Evolutionary conservation across 2,113 vertebrate genomes (phyloP).

Genomic region (Nannobrachium achirus): DNA sequence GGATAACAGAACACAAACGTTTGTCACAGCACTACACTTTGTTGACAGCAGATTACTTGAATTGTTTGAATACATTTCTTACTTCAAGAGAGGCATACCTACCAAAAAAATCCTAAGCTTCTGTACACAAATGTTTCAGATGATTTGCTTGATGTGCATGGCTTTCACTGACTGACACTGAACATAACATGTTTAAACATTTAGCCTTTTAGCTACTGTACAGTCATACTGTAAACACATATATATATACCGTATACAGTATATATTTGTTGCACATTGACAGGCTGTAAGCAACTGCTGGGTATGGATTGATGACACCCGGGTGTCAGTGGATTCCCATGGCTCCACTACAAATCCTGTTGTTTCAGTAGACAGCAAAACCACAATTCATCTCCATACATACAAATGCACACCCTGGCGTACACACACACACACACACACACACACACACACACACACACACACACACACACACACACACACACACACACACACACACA

Average conservation of each 20-base stretch:
- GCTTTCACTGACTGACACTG: no score
- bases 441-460: slow-evolving; percentile 10
- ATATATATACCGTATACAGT: no score
- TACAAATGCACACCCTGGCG: slow-evolving; percentile 29
- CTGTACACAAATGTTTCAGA: no score
- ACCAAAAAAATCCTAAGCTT: no score
- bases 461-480: slow-evolving; percentile 8
- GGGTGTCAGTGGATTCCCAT: neutral
- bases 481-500: slow-evolving; percentile 3
- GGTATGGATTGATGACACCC: neutral
- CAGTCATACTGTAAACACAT: no score
- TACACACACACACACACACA: slow-evolving; percentile 12
- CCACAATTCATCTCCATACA: slow-evolving; percentile 46
- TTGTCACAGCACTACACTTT: neutral
- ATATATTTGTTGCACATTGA: no score
- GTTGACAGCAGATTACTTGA: neutral
- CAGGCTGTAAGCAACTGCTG: no score
- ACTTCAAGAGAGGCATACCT: neutral
- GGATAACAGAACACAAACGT: neutral
- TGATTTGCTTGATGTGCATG: no score
- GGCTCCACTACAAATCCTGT: slow-evolving; percentile 7
- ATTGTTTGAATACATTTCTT: neutral
- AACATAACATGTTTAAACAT: no score
- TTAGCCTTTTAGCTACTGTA: no score
- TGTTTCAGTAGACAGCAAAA: slow-evolving; percentile 29